Percentiles rank a stretch among this genome's conserved stretches.
These are phyloP conservation scores for Rhinolophus sinicus DNA, from an alignment of 2,113 vertebrate species.

Conservation along the genomic window DNA sequence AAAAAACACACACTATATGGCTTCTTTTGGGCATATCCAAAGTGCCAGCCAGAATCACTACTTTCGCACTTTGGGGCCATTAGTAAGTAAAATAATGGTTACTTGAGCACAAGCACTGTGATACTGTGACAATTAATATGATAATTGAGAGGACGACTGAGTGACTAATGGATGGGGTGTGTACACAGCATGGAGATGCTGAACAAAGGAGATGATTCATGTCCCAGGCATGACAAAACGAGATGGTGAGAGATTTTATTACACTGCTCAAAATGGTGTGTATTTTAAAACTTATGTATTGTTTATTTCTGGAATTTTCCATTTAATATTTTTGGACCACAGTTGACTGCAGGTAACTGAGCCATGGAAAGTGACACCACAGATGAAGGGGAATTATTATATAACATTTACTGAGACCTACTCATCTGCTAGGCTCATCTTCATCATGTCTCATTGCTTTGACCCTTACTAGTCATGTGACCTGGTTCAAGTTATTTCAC, in stretches of 20 bases:
- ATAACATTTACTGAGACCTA: background rate
- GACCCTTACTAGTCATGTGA: background rate
- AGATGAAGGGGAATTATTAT: too few relatives aligned
- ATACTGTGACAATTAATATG: background rate
- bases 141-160: background rate
- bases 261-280: background rate
- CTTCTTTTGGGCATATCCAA: background rate
- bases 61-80: background rate
- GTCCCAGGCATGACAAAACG: background rate
- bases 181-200: background rate
- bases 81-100: background rate
- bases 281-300: background rate
- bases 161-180: background rate
- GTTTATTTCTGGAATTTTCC: background rate
- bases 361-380: too few relatives aligned
- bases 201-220: background rate
- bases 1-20: background rate
- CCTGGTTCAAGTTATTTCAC: background rate
- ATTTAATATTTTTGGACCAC: background rate
- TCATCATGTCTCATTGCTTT: background rate
- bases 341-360: background rate
- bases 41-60: background rate
- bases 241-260: background rate
- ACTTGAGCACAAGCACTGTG: background rate
- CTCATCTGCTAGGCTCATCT: background rate